A percentile compares a stretch with the other conserved stretches of the same genome.
phyloP scores from a whole-genome alignment of 2,113 vertebrate species.

The Siniperca chuatsi region DNA sequence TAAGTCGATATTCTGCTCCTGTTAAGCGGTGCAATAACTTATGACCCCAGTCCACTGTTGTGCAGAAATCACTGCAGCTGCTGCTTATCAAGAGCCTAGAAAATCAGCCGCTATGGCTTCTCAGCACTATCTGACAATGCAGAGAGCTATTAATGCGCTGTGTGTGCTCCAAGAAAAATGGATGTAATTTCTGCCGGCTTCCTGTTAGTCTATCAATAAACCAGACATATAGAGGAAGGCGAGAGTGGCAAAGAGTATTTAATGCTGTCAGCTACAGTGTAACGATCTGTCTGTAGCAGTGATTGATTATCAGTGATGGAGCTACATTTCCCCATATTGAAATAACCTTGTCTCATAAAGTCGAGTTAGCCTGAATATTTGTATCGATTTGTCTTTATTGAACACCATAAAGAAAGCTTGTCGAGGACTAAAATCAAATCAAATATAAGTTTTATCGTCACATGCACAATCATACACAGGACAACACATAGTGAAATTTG shows the following conservation, averaged over 20 bases:
- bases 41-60: constrained; percentile 17
- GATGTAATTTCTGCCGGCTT: constrained; percentile 12
- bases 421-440: neutral
- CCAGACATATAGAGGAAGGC: constrained; percentile 11
- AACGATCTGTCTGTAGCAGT: neutral
- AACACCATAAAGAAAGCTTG: neutral
- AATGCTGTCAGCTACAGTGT: neutral
- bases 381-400: neutral
- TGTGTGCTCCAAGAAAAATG: constrained; percentile 10
- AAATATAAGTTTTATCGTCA: too few relatives aligned
- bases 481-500: too few relatives aligned
- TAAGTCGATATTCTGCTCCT: constrained; percentile 38
- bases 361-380: neutral
- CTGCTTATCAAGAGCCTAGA: constrained; percentile 29
- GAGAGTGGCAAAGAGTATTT: neutral
- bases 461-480: too few relatives aligned
- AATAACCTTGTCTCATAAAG: constrained; percentile 12
- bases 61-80: constrained; percentile 49
- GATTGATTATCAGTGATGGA: constrained; percentile 7
- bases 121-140: constrained; percentile 4
- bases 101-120: constrained; percentile 4
- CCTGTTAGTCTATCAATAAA: constrained; percentile 29
- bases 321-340: neutral
- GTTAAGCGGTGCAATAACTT: constrained; percentile 36
- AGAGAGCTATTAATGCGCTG: constrained; percentile 24